Conservation (phyloP, 2,113 vertebrate species). For the Corapipo altera region DNA sequence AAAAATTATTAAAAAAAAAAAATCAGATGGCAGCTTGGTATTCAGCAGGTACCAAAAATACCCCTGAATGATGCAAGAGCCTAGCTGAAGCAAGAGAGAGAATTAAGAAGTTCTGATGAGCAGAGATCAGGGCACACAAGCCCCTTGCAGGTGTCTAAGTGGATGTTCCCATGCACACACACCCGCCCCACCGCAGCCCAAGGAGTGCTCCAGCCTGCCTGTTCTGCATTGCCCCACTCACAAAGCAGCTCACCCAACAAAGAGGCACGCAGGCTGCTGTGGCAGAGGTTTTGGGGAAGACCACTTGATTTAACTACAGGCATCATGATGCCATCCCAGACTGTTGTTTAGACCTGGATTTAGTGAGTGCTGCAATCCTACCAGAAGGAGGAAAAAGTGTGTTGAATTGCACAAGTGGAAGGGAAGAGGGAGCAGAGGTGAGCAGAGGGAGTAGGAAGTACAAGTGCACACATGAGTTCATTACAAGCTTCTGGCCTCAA, state of each 20-base stretch:
- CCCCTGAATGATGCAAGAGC: not conserved
- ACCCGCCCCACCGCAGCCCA: accelerated
- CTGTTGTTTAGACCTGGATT: not conserved
- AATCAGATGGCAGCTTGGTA: not conserved
- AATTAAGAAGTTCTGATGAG: not conserved
- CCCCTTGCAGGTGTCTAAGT: not conserved
- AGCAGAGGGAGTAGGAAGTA: not conserved
- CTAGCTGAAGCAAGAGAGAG: not conserved
- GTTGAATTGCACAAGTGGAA: not conserved
- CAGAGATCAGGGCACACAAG: not conserved
- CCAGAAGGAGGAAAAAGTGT: not conserved
- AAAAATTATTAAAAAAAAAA: not conserved
- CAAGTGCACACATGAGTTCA: not conserved
- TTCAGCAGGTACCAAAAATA: not conserved
- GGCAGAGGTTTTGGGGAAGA: not conserved
- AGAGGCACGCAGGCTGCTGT: not conserved
- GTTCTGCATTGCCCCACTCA: not conserved
- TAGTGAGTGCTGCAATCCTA: not conserved
- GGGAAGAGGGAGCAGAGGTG: not conserved
- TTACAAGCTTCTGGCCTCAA: not conserved
- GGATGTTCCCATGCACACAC: not conserved
- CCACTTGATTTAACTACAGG: not conserved
- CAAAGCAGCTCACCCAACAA: not conserved
- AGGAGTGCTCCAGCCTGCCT: accelerated
- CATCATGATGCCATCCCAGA: not conserved